These are phyloP conservation scores for Paguma larvata DNA, from an alignment of 2,797 vertebrate species.

Conservation along the genomic window DNA sequence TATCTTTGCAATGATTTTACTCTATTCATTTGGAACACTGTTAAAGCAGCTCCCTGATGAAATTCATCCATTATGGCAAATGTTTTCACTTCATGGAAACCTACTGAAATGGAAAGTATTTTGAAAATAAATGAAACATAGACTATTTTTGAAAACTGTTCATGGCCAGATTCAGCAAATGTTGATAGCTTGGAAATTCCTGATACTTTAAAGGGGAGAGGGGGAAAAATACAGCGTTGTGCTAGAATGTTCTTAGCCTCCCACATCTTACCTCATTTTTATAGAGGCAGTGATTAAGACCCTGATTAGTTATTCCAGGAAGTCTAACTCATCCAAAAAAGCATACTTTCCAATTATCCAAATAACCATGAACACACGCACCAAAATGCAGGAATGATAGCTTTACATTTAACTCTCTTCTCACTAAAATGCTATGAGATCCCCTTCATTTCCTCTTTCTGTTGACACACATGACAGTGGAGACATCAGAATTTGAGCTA, in stretches of 20 bases:
- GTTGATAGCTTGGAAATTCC: constrained; percentile 44
- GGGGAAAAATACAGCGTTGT: not conserved
- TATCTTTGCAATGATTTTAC: constrained; percentile 43
- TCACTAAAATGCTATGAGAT: not conserved
- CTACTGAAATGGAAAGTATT: constrained; percentile 66
- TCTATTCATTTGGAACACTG: constrained; percentile 56
- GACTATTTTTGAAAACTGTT: constrained; percentile 57
- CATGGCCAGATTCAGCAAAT: constrained; percentile 62
- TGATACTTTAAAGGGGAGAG: constrained; percentile 19
- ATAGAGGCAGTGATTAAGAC: constrained; percentile 19
- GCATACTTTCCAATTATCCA: not conserved
- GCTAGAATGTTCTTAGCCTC: constrained; percentile 6
- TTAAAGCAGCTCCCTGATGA: constrained; percentile 58
- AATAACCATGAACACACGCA: not conserved
- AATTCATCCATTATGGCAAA: constrained; percentile 68
- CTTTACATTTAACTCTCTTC: not conserved
- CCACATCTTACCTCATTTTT: constrained; percentile 41
- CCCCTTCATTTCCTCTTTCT: not conserved
- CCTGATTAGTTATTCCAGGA: not conserved
- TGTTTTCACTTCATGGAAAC: constrained; percentile 69
- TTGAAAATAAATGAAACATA: constrained; percentile 74
- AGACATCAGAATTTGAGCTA: constrained; percentile 42
- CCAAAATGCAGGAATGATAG: constrained; percentile 20
- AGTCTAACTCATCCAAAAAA: constrained; percentile 29
- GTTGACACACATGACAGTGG: not conserved